Base-by-base conservation (phyloP, 1,140 invertebrate genomes). In the Latrodectus geometricus region DNA sequence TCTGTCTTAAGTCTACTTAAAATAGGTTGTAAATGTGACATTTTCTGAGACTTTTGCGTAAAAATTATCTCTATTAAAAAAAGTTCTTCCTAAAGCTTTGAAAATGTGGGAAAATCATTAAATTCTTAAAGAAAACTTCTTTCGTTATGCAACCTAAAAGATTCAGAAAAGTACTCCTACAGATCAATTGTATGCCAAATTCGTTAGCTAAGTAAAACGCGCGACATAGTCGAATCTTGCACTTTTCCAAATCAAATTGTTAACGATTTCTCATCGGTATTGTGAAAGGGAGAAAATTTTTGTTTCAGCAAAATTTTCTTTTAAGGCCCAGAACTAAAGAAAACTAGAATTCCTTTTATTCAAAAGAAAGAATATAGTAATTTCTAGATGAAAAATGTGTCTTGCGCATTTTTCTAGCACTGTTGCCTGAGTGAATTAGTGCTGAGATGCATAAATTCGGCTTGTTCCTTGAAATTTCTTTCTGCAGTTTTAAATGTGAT, bases 211-310 rank as follows among this genome's bases (percentile, higher is more conserved):
- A 86, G 75, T 77, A 86, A 70, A 72, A 56, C 75, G 66, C 15
- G 52, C 68, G 83, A 77, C 73, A 61, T 76, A 35, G 61, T 61
- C 9, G 61, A 56, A 72, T 15, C 83, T 52, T 86, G 83, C 83
- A 86, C 83, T 86, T 86, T 69, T 49, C 74, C 50, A 86, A 86
- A 86, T 86, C 83, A 86, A 86, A 86, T 86, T 86, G 83, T 72
- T 86, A 86, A 86, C 74, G 83, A 86, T 86, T 86, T 86, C 68
- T 86, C 83, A 77, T 77, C 35, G 83, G 54, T 78, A 69, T 72
- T 52, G 52, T 8, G 50, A 21, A 35, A 11, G 21, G 75, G 23
- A 61, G 23, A 61, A 17, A 61, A 61, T 61, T 61, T 61, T 82
- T 70, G 70, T 52, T 69, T 73, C 56, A 21, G 12, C 69, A 73